Evolutionary conservation across 2,797 vertebrate genomes (phyloP).

Genomic region (Sebastes hopkinsi): DNA sequence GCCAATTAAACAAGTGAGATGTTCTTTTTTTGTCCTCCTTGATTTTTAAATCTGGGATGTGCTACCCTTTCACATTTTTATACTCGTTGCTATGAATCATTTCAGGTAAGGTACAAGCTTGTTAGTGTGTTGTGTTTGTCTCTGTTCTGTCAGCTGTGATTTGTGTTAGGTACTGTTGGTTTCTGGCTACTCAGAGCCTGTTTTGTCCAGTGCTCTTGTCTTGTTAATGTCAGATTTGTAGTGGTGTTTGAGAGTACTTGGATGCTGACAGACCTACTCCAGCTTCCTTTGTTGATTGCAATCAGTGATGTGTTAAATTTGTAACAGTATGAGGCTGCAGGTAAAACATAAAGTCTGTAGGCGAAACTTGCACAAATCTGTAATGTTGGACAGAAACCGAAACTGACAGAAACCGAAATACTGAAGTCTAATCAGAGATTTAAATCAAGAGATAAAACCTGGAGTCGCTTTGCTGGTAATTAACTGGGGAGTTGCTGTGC

Average conservation of each 20-base stretch:
- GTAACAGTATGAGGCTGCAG: neutral
- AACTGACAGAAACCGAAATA: neutral
- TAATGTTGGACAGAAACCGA: neutral
- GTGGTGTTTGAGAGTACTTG: neutral
- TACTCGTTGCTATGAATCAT: constrained; percentile 10
- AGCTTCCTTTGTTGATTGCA: constrained; percentile 22
- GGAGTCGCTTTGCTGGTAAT: constrained; percentile 1
- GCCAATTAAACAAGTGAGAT: too few species aligned
- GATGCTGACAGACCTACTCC: constrained; percentile 6
- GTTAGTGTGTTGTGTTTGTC: constrained; percentile 6
- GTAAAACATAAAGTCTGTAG: neutral
- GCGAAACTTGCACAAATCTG: neutral
- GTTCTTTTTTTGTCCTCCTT: too few species aligned
- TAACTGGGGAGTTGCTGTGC: neutral
- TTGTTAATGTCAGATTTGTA: constrained; percentile 19
- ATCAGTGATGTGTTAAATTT: neutral
- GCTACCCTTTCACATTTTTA: too few species aligned
- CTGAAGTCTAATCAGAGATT: constrained; percentile 22
- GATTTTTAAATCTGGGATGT: too few species aligned
- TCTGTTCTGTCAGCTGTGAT: constrained; percentile 19
- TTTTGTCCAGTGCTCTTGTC: neutral
- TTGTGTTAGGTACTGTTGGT: neutral
- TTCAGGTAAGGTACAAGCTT: neutral
- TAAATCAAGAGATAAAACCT: constrained; percentile 27
- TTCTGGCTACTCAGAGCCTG: neutral